Percentiles rank a stretch among this genome's conserved stretches.
These are phyloP conservation scores for Tachypleus tridentatus DNA, from an alignment of 1,140 invertebrate genomes.

Conservation along the genomic window DNA sequence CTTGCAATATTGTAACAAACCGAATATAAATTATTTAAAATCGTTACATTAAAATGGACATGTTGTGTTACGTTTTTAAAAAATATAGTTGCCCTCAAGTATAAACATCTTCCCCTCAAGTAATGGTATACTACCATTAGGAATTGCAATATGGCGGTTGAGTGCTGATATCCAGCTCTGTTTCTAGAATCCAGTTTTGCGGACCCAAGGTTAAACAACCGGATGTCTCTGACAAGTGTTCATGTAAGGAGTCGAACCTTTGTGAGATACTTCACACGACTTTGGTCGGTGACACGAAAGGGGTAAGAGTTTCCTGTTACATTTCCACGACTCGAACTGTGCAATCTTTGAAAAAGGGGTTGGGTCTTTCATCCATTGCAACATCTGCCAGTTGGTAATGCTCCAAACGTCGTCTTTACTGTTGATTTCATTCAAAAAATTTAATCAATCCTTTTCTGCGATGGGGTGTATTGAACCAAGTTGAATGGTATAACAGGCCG, in stretches of 20 bases:
- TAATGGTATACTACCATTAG: too few species aligned
- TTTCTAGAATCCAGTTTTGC: too few species aligned
- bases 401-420: slow-evolving; percentile 83
- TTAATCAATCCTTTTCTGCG: slow-evolving; percentile 84
- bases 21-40: too few species aligned
- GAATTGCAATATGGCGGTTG: too few species aligned
- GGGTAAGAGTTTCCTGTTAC: slow-evolving; percentile 40
- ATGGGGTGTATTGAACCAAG: slow-evolving; percentile 89
- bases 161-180: too few species aligned
- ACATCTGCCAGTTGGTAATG: slow-evolving; percentile 79
- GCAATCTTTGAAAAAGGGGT: slow-evolving; percentile 66
- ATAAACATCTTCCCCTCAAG: too few species aligned
- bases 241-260: slow-evolving; percentile 36
- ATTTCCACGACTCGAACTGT: slow-evolving; percentile 74
- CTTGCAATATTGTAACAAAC: too few species aligned
- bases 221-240: slow-evolving; percentile 84
- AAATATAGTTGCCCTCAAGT: too few species aligned
- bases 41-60: too few species aligned
- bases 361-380: slow-evolving; percentile 86
- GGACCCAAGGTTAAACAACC: slow-evolving; percentile 86
- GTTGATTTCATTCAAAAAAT: slow-evolving; percentile 78
- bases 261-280: slow-evolving; percentile 77
- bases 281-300: slow-evolving; percentile 65
- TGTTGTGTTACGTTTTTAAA: too few species aligned
- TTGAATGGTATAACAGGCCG: slow-evolving; percentile 84